A percentile compares a stretch with the other conserved stretches of the same genome.
Evolutionary conservation across 2,113 vertebrate genomes (phyloP).

Genomic region (Gallinago paraguaiae): DNA sequence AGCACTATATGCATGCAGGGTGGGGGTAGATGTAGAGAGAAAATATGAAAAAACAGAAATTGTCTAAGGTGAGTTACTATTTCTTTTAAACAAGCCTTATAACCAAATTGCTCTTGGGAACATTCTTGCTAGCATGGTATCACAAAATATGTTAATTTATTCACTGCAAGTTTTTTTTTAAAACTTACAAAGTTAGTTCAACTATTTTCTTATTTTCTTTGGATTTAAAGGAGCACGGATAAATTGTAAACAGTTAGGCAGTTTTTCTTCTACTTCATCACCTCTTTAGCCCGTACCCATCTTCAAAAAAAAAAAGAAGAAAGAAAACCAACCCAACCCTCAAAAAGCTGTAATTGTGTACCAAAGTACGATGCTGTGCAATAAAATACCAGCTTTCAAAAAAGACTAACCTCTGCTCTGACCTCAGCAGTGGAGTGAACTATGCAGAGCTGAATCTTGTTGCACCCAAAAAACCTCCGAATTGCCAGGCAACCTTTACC

Average conservation of each 20-base stretch:
- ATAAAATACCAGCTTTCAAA: not conserved
- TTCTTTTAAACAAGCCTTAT: not conserved
- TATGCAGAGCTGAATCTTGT: accelerated
- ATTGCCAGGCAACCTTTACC: not conserved
- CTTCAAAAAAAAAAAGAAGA: not conserved
- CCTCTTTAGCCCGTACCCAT: not conserved
- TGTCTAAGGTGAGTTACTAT: not conserved
- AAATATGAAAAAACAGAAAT: not conserved
- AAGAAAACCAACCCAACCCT: not conserved
- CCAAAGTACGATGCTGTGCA: not conserved
- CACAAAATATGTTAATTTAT: not conserved
- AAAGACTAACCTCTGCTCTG: not conserved
- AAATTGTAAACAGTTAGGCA: not conserved
- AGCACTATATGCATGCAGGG: not conserved
- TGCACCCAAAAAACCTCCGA: not conserved
- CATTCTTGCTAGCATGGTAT: not conserved
- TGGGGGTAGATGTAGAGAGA: not conserved
- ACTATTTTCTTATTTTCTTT: not conserved
- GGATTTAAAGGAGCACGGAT: not conserved
- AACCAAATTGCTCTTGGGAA: not conserved
- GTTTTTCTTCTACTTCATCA: not conserved
- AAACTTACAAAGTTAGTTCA: not conserved
- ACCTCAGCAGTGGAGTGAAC: not conserved
- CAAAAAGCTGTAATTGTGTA: not conserved
- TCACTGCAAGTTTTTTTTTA: not conserved